phyloP scores from a whole-genome alignment of 2,113 vertebrate species.

The Microtus montanus region DNA sequence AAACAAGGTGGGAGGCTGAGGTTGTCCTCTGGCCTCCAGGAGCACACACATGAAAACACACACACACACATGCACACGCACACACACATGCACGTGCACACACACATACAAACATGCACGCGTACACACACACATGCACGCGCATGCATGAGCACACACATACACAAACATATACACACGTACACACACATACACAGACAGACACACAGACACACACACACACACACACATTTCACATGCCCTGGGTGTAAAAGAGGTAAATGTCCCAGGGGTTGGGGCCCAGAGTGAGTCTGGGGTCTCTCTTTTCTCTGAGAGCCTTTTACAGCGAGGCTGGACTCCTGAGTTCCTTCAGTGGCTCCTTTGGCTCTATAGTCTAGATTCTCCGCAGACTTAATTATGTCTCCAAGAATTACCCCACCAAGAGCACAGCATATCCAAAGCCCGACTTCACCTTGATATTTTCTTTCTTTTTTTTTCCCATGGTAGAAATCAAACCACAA shows the following conservation, averaged over 20 bases:
- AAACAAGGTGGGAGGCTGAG: not conserved
- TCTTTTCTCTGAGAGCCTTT: not conserved
- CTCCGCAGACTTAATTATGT: not conserved
- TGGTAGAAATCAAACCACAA: not conserved
- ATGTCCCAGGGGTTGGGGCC: accelerated
- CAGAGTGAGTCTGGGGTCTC: not conserved
- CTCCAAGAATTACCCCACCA: not conserved
- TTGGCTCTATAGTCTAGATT: not conserved
- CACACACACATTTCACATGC: accelerated
- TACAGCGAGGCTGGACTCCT: accelerated
- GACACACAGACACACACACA: not conserved
- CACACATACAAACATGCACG: too few species aligned
- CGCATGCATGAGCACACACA: not conserved
- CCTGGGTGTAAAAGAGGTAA: accelerated
- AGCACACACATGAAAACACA: not conserved
- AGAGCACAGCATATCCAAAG: not conserved
- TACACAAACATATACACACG: not conserved
- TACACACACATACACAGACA: too few species aligned
- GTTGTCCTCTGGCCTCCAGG: not conserved
- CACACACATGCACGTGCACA: accelerated
- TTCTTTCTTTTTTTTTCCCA: not conserved
- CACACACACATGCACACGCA: not conserved
- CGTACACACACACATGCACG: not conserved
- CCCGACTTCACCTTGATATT: not conserved
- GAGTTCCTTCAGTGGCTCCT: not conserved